A percentile compares a stretch with the other conserved stretches of the same genome.
Conservation (phyloP, 2,888 invertebrate species). For the Lamproptera curius region DNA sequence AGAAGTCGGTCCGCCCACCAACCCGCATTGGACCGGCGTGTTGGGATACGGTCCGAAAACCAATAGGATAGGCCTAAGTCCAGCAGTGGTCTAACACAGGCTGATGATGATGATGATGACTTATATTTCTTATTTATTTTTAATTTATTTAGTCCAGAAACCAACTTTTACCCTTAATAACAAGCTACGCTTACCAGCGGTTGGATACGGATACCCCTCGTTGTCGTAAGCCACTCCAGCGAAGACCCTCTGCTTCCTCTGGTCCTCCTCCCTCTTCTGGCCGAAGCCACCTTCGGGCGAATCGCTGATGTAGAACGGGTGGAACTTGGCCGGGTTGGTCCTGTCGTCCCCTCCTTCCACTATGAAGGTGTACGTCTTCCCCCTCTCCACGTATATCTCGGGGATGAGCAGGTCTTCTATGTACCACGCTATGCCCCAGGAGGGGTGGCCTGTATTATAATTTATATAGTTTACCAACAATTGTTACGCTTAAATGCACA, state of each 20-base stretch:
- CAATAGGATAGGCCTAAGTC: no score
- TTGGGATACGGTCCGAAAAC: no score
- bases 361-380: conserved; percentile 89
- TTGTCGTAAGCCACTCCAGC: conserved; percentile 89
- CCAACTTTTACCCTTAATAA: not conserved
- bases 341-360: conserved; percentile 92
- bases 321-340: conserved; percentile 90
- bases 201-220: conserved; percentile 88
- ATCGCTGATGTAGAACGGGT: conserved; percentile 94
- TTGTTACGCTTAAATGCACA: no score
- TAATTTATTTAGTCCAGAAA: no score
- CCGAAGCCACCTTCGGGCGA: conserved; percentile 91
- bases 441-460: conserved; percentile 82
- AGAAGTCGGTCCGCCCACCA: no score
- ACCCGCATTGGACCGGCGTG: no score
- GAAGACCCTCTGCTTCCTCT: conserved; percentile 84
- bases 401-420: conserved; percentile 94
- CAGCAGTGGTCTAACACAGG: no score
- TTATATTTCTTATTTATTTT: no score
- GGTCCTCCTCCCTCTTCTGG: conserved; percentile 84
- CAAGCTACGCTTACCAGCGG: conserved; percentile 80
- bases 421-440: conserved; percentile 96
- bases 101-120: no score
- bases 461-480: no score
- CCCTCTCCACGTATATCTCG: conserved; percentile 91